These are phyloP conservation scores for Megalops atlanticus DNA, from an alignment of 2,113 vertebrate genomes.

Conservation along the genomic window DNA sequence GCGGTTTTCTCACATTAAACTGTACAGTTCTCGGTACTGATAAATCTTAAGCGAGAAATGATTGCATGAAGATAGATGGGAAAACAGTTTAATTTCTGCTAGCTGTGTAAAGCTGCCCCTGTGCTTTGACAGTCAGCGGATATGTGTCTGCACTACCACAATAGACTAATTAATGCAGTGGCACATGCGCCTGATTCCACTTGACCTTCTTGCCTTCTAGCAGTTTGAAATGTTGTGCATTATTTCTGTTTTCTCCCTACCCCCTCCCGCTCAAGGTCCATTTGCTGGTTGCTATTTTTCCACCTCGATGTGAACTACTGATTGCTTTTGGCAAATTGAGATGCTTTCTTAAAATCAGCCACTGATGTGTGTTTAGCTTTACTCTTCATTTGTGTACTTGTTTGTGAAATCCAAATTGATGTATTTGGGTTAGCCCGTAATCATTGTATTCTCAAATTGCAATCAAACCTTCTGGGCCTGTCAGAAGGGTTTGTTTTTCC, in stretches of 20 bases:
- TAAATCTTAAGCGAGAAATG: no score
- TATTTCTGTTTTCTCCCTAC: neutral
- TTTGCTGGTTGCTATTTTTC: neutral
- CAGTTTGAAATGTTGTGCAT: neutral
- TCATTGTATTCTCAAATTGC: constrained; percentile 18
- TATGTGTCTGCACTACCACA: no score
- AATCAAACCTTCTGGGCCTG: no score
- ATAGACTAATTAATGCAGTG: neutral
- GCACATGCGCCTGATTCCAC: neutral
- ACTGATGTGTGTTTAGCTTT: no score
- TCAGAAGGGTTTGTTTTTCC: no score
- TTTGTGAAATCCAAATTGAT: constrained; percentile 25
- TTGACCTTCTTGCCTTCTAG: neutral
- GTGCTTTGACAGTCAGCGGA: no score
- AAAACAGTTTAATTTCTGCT: no score
- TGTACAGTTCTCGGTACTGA: no score
- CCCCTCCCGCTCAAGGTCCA: no score
- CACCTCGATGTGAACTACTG: neutral
- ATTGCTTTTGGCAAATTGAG: neutral
- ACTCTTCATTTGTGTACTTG: constrained; percentile 30
- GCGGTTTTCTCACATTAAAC: no score
- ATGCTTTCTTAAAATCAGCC: neutral
- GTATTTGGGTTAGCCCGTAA: constrained; percentile 28
- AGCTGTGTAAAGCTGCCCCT: no score
- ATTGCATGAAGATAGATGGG: no score